Percentiles rank a stretch among this genome's conserved stretches.
These are phyloP conservation scores for Myripristis jacobus DNA, from an alignment of 2,797 vertebrate genomes.

Conservation along the genomic window DNA sequence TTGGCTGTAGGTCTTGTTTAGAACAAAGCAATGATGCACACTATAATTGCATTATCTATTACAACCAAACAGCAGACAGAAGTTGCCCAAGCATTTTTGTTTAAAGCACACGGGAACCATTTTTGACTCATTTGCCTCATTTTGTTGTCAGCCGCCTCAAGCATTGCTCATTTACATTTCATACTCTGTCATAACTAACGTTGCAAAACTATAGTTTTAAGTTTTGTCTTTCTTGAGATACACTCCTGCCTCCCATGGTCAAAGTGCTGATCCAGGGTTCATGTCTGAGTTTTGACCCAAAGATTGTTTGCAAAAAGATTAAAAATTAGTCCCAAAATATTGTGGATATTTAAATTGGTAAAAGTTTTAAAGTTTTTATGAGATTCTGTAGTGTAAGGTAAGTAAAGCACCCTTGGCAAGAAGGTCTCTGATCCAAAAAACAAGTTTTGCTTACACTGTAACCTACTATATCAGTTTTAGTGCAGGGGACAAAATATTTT, in stretches of 20 bases:
- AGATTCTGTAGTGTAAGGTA: background rate
- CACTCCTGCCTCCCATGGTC: background rate
- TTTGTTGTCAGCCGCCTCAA: too few relatives aligned
- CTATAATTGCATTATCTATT: too few relatives aligned
- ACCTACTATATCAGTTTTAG: background rate
- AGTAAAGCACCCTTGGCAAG: background rate
- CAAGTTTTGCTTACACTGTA: too few relatives aligned
- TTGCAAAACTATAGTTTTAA: background rate
- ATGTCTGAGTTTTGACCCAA: background rate
- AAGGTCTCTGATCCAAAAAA: background rate
- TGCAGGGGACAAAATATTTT: background rate
- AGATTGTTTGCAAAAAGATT: background rate
- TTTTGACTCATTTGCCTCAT: background rate
- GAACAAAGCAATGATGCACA: too few relatives aligned
- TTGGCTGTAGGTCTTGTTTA: too few relatives aligned
- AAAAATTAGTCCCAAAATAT: background rate
- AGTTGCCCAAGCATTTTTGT: background rate
- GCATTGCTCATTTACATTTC: too few relatives aligned
- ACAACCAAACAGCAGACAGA: background rate
- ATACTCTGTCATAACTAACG: background rate
- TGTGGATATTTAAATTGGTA: background rate
- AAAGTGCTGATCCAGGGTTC: background rate
- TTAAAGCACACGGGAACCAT: background rate
- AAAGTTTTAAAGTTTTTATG: background rate
- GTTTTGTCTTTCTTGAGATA: background rate